These are phyloP conservation scores for Hippolais icterina DNA, from an alignment of 2,113 vertebrate genomes.

Conservation along the genomic window DNA sequence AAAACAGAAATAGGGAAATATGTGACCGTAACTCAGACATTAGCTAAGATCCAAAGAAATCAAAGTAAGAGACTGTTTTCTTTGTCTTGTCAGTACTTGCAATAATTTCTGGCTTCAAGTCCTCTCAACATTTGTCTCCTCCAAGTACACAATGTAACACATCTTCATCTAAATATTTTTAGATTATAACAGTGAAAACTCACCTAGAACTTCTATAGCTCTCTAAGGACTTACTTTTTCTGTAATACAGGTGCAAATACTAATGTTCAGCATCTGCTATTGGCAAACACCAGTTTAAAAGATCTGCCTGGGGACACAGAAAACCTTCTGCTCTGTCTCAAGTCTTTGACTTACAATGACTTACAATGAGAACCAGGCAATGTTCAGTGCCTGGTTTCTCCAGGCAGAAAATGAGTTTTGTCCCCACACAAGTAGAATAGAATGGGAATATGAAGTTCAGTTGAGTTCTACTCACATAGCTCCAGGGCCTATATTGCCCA, in stretches of 20 bases:
- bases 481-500: accelerated
- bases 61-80: not conserved
- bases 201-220: not conserved
- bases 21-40: not conserved
- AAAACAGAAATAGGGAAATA: not conserved
- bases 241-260: not conserved
- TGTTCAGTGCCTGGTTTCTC: not conserved
- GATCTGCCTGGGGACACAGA: not conserved
- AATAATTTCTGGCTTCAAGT: not conserved
- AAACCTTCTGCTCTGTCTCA: not conserved
- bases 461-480: accelerated
- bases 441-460: not conserved
- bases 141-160: not conserved
- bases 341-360: not conserved
- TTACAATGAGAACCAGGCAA: too few species aligned
- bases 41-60: not conserved
- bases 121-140: not conserved
- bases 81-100: not conserved
- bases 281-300: not conserved
- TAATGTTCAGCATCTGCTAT: not conserved
- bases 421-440: not conserved
- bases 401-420: not conserved
- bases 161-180: not conserved
- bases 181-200: not conserved
- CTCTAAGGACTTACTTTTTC: not conserved